Base-by-base conservation (phyloP, 2,888 invertebrate species). In the Pristionchus exspectatus region DNA sequence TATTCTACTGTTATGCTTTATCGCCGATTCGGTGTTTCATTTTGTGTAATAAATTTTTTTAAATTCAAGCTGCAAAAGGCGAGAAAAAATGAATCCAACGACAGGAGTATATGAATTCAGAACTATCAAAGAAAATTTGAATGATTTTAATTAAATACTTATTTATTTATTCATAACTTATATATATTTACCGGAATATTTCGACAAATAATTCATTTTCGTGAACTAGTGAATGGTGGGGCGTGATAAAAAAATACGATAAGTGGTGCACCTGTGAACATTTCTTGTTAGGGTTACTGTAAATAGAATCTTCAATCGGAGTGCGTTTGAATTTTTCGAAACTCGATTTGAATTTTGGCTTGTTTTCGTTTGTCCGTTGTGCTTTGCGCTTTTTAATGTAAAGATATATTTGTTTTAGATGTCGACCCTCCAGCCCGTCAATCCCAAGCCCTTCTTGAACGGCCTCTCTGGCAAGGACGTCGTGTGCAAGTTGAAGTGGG, bases 401-500 rank as follows among this genome's bases (percentile, higher is more conserved):
- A 21, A 56, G 38, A 33, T 18, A 54, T 14, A 87, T 38, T 72
- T 72, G 27, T 27, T 38, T 54, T 74, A 88, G 87, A 89, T 89
- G 89, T 59, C 89, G 27, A 87, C 92, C 84, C 90, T 94, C 66
- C 93, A 94, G 88, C 98, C 98, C 93, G 97, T 99, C 95, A 99
- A 99, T 96, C 99, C 99, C 9, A 99, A 99, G 96, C 99, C 99
- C 91, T 99, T 98, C 96, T 96, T 99, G 89, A 99, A 99, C 96
- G 97, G 98, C 95, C 96, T 99, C 85, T 99, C 98, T 1, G 99
- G 99, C 27, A 99, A 99, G 96, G 97, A 98, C 74, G 98, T 99
- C 72, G 97, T 98, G 95, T 98, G 99, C 3, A 99, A 99, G 96
- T 96, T 99, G 91, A 99, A 99, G 95, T 99, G 99, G 99, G 99